Percentiles rank a stretch among this genome's conserved stretches.
These are phyloP conservation scores for Dinocampus coccinellae DNA, from an alignment of 2,888 invertebrate species.

Conservation along the genomic window DNA sequence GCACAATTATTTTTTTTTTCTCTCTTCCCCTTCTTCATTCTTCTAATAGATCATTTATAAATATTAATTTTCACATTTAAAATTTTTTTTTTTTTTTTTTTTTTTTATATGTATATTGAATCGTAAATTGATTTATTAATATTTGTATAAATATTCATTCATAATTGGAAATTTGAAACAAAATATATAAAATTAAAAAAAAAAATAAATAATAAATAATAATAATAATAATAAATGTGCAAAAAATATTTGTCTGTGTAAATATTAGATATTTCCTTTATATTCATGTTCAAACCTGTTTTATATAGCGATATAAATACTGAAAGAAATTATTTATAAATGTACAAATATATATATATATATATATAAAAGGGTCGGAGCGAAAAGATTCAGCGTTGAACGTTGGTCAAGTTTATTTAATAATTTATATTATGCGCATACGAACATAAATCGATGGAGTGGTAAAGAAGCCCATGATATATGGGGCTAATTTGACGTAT, in stretches of 20 bases:
- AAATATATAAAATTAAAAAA: no score
- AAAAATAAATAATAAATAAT: not conserved
- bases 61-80: constrained; percentile 4
- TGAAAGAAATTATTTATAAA: not conserved
- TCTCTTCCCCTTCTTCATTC: no score
- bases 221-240: not conserved
- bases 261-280: not conserved
- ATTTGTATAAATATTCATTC: no score
- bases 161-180: no score
- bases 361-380: not conserved
- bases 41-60: constrained; percentile 23
- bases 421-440: constrained; percentile 68
- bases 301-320: not conserved
- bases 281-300: not conserved
- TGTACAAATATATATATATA: constrained; percentile 29
- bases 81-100: no score
- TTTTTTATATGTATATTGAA: no score
- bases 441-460: constrained; percentile 64
- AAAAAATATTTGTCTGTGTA: not conserved
- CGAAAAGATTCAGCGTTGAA: not conserved
- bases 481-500: constrained; percentile 69
- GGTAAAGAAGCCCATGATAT: constrained; percentile 67
- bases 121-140: not conserved
- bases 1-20: no score
- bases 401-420: constrained; percentile 60